phyloP scores from a whole-genome alignment of 2,888 invertebrate genomes.

The Sclerodermus sp. region DNA sequence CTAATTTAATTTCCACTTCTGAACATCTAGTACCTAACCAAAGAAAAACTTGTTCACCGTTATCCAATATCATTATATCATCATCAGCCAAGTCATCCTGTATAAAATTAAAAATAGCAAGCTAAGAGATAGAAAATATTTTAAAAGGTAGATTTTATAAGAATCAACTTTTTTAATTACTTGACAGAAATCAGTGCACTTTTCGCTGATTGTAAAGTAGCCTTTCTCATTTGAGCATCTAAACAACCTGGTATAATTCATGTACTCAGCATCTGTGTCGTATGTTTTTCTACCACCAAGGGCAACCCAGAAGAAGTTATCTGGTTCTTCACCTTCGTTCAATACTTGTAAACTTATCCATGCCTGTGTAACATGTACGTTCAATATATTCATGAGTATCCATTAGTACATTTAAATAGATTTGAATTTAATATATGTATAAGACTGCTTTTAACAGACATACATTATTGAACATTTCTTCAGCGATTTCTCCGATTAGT shows the following conservation, averaged over 20 bases:
- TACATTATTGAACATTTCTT: slow-evolving; percentile 89
- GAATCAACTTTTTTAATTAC: slow-evolving; percentile 57
- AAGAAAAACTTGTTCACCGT: slow-evolving; percentile 95
- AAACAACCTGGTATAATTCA: slow-evolving; percentile 91
- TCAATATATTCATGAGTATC: too few species aligned
- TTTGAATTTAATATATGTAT: slow-evolving; percentile 3
- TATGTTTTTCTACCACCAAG: slow-evolving; percentile 88
- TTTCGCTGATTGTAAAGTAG: slow-evolving; percentile 98
- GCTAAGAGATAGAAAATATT: too few species aligned
- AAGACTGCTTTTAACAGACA: too few species aligned
- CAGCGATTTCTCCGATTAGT: slow-evolving; percentile 88
- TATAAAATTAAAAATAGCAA: too few species aligned
- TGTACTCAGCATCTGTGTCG: slow-evolving; percentile 86
- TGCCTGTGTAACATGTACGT: slow-evolving; percentile 42
- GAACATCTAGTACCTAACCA: slow-evolving; percentile 97
- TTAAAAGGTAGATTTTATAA: slow-evolving; percentile 1
- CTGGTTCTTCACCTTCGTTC: slow-evolving; percentile 94
- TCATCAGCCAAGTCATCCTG: slow-evolving; percentile 99
- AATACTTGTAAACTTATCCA: slow-evolving; percentile 71
- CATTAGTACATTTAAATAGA: not conserved
- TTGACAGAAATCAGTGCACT: slow-evolving; percentile 97
- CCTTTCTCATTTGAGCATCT: slow-evolving; percentile 99
- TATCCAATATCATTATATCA: slow-evolving; percentile 99
- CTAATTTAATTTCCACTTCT: slow-evolving; percentile 98
- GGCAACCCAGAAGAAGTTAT: slow-evolving; percentile 98